Base-by-base conservation (phyloP, 2,888 invertebrate genomes). In the Habrosyne pyritoides region DNA sequence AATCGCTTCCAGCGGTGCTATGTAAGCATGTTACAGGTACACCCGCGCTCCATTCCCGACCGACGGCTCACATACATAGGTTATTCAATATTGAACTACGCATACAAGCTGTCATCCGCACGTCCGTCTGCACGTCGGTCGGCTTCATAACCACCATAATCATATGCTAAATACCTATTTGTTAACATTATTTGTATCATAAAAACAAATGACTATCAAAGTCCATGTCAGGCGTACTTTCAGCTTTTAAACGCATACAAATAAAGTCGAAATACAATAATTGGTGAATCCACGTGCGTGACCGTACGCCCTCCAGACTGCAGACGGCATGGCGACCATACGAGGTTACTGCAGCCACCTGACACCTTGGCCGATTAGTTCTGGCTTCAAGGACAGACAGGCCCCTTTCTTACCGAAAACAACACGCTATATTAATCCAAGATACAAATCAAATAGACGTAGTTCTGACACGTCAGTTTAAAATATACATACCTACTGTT, bases 251-350 rank as follows among this genome's bases (percentile, higher is more conserved):
- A n/a, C 47, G 46, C 46, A 28, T 47, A 47, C 47, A 55, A 53
- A 53, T 7, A 42, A 18, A 42, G 42, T 42, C 18, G 18, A 36
- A 42, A 42, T 42, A n/a, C 18, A 18, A n/a, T 18, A 18, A n/a
- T 42, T 33, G 12, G 7, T 18, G 18, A 42, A 12, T 36, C 36
- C 6, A 36, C 14, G 2, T 2, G 56, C 54, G 63, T 68, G 83
- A 72, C 84, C 84, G 70, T 56, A 60, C 73, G 85, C 66, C 85
- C 86, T 86, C 84, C 78, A 86, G 86, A 85, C 86, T 63, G 69
- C 69, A 81, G 81, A 79, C 81, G 67, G 77, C 74, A 81, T 79
- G 81, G 83, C 80, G 79, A 73, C 77, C 78, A 74, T 79, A 56
- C 75, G 71, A 71, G 77, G 77, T 75, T 73, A 52, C 57, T 71